Percentiles rank a stretch among this genome's conserved stretches.
Conservation (phyloP, 2,113 vertebrate genomes). For the Ictalurus punctatus region DNA sequence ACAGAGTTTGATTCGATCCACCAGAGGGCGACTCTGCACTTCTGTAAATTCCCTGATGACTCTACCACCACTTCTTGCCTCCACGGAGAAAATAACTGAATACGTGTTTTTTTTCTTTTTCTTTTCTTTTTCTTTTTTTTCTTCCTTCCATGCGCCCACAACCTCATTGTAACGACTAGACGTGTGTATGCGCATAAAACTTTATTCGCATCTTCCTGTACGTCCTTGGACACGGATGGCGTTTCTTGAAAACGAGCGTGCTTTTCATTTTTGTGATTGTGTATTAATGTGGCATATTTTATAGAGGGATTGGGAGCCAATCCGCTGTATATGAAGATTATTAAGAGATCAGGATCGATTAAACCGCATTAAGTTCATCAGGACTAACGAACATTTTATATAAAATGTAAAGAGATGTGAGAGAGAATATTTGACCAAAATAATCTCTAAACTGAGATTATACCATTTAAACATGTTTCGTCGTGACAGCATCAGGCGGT, state of each 20-base stretch:
- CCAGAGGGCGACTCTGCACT: conserved; percentile 70
- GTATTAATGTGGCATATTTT: conserved; percentile 17
- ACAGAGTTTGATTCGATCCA: conserved; percentile 52
- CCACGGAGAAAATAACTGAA: conserved; percentile 14
- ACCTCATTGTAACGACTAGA: conserved; percentile 42
- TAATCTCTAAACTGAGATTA: conserved; percentile 27
- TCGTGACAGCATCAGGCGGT: conserved; percentile 9
- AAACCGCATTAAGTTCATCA: conserved; percentile 14
- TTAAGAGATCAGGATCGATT: conserved; percentile 27
- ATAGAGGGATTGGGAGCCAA: neutral
- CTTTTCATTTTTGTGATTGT: conserved; percentile 45
- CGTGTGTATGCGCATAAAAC: conserved; percentile 22
- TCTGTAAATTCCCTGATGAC: conserved; percentile 52
- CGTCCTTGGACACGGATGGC: conserved; percentile 17
- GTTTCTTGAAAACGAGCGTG: conserved; percentile 3
- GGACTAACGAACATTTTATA: conserved; percentile 9
- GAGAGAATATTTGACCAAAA: conserved; percentile 30
- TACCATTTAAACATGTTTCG: neutral
- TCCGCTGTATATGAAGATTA: neutral
- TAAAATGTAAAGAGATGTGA: neutral
- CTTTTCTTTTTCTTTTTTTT: neutral
- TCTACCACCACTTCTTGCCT: neutral
- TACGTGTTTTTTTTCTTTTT: neutral
- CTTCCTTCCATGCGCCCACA: conserved; percentile 35
- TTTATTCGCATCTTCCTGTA: conserved; percentile 20